Percentiles rank a stretch among this genome's conserved stretches.
Conservation (phyloP, 2,888 invertebrate genomes). For the Trissoscelio sp. region DNA sequence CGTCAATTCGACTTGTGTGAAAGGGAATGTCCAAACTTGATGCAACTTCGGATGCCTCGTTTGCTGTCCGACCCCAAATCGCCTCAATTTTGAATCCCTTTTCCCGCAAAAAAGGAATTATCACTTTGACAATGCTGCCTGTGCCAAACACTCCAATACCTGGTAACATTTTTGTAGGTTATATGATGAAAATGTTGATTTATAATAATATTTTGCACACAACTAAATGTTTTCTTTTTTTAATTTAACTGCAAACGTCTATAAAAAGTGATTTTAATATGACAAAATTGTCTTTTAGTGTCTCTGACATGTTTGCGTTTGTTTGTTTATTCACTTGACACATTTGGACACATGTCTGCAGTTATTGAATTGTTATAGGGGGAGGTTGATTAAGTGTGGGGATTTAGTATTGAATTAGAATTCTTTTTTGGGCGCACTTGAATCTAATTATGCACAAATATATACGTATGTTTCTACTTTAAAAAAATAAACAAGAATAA, state of each 20-base stretch:
- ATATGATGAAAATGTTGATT: not conserved
- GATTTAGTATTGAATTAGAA: not conserved
- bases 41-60: slow-evolving; percentile 91
- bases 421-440: not conserved
- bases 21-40: slow-evolving; percentile 93
- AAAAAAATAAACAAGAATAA: slow-evolving; percentile 19
- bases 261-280: too few species aligned
- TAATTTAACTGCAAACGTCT: too few species aligned
- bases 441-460: not conserved
- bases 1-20: slow-evolving; percentile 93
- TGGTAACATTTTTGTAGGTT: slow-evolving; percentile 88
- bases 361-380: too few species aligned
- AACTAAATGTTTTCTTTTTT: too few species aligned
- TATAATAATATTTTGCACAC: not conserved
- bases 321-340: too few species aligned
- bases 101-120: slow-evolving; percentile 94
- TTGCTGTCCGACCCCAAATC: slow-evolving; percentile 94
- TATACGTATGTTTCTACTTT: not conserved
- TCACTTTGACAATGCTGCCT: slow-evolving; percentile 92
- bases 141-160: slow-evolving; percentile 98
- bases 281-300: too few species aligned
- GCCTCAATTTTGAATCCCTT: slow-evolving; percentile 98
- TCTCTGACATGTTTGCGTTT: too few species aligned
- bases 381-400: too few species aligned
- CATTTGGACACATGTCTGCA: too few species aligned